These are phyloP conservation scores for Isotomurus palustris DNA, from an alignment of 2,888 invertebrate genomes.

Conservation along the genomic window DNA sequence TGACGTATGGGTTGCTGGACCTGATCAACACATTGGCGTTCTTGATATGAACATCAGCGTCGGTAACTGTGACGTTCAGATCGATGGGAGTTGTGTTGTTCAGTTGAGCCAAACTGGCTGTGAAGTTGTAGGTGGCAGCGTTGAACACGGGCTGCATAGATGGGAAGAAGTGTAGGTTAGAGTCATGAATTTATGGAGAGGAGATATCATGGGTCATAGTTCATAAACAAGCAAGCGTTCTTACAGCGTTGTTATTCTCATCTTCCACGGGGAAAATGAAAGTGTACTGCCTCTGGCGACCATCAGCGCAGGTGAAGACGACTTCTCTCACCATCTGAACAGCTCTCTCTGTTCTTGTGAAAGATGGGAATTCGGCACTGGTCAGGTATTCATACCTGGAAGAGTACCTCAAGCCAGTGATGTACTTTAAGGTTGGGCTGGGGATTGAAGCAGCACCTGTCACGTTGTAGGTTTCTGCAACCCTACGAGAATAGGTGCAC, in stretches of 20 bases:
- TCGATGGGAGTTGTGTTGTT: not conserved
- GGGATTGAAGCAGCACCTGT: not conserved
- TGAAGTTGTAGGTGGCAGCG: not conserved
- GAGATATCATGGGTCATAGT: not conserved
- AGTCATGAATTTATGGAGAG: too few relatives aligned
- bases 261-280: slow-evolving; percentile 3
- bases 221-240: not conserved
- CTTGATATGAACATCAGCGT: slow-evolving; percentile 4
- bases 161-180: too few relatives aligned
- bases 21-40: slow-evolving; percentile 2
- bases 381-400: slow-evolving; percentile 6
- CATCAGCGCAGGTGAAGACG: slow-evolving; percentile 8
- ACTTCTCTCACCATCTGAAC: slow-evolving; percentile 1
- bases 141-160: not conserved
- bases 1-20: slow-evolving; percentile 6
- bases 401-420: slow-evolving; percentile 6
- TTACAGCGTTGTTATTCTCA: slow-evolving; percentile 9
- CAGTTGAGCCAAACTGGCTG: not conserved
- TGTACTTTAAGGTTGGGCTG: slow-evolving; percentile 1
- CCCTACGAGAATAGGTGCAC: too few relatives aligned
- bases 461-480: slow-evolving; percentile 5
- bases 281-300: not conserved
- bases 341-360: slow-evolving; percentile 1
- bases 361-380: not conserved
- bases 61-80: not conserved